Evolutionary conservation across 2,888 invertebrate species (phyloP).

Genomic region (Agriopis leucophaearia): DNA sequence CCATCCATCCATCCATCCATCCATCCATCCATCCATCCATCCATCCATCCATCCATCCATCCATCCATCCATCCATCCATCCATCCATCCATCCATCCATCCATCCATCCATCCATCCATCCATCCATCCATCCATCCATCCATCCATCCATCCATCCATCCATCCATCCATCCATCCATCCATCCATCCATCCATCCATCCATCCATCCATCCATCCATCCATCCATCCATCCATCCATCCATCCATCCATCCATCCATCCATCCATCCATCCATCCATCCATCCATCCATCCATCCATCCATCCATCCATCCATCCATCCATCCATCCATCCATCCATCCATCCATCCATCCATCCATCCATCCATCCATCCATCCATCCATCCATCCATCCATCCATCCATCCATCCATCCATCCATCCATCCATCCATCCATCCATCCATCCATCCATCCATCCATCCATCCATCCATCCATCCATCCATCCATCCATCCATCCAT

Average conservation of each 20-base stretch:
- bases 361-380: conserved; percentile 5
- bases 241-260: conserved; percentile 5
- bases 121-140: conserved; percentile 5
- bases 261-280: conserved; percentile 5
- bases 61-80: conserved; percentile 5
- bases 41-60: conserved; percentile 5
- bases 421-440: conserved; percentile 5
- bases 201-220: conserved; percentile 5
- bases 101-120: conserved; percentile 5
- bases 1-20: conserved; percentile 1
- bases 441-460: conserved; percentile 5
- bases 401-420: conserved; percentile 5
- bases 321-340: conserved; percentile 5
- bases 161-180: conserved; percentile 5
- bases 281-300: conserved; percentile 5
- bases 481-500: conserved; percentile 5
- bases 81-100: conserved; percentile 5
- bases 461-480: conserved; percentile 5
- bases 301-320: conserved; percentile 5
- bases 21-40: background rate
- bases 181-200: conserved; percentile 5
- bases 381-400: conserved; percentile 5
- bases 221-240: conserved; percentile 5
- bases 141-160: conserved; percentile 5
- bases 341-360: conserved; percentile 5